Percentiles rank a stretch among this genome's conserved stretches.
These are phyloP conservation scores for Dolichallabes microphthalmus DNA, from an alignment of 2,113 vertebrate species.

Conservation along the genomic window DNA sequence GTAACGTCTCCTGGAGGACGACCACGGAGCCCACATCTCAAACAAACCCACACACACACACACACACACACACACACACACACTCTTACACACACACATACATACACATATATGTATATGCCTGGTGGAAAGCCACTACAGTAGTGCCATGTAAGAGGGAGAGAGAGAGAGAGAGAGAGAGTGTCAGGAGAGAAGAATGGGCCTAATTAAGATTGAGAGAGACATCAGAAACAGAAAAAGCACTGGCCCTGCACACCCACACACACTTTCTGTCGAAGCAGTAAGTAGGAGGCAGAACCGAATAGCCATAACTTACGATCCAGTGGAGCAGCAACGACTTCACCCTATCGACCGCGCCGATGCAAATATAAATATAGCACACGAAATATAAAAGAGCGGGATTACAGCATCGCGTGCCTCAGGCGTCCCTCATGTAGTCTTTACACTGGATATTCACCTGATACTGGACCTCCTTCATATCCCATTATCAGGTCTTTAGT, in stretches of 20 bases:
- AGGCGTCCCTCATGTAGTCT: constrained; percentile 49
- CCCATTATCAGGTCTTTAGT: constrained; percentile 37
- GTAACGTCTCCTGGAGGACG: constrained; percentile 66
- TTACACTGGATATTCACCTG: constrained; percentile 35
- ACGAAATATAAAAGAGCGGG: constrained; percentile 17
- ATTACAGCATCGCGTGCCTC: constrained; percentile 36
- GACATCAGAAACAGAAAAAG: constrained; percentile 1
- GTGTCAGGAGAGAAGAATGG: neutral
- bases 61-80: constrained; percentile 56
- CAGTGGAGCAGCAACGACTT: neutral
- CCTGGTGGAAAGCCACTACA: constrained; percentile 26
- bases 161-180: constrained; percentile 2
- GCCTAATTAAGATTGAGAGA: constrained; percentile 22
- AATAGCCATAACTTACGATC: neutral
- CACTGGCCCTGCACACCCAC: neutral
- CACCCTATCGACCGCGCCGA: neutral
- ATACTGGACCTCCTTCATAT: neutral
- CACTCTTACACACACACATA: constrained; percentile 50
- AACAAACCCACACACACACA: constrained; percentile 47
- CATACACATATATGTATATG: constrained; percentile 38
- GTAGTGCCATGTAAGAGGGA: constrained; percentile 52
- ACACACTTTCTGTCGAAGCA: neutral
- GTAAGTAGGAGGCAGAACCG: constrained; percentile 14
- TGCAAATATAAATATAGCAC: constrained; percentile 32
- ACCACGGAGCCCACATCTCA: constrained; percentile 38